These are phyloP conservation scores for Mugil cephalus DNA, from an alignment of 2,113 vertebrate genomes.

Conservation along the genomic window DNA sequence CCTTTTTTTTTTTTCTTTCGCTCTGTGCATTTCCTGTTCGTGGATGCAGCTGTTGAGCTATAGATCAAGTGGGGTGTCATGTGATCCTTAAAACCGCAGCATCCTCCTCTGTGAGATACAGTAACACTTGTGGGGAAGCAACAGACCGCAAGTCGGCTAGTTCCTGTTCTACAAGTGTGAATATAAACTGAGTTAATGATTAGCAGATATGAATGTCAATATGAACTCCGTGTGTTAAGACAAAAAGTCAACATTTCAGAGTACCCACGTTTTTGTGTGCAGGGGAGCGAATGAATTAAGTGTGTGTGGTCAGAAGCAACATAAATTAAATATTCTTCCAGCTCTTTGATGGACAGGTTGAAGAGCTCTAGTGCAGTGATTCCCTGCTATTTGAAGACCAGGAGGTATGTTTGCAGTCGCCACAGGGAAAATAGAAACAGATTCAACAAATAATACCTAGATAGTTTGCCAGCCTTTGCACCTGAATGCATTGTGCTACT, in stretches of 20 bases:
- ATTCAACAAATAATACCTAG: neutral
- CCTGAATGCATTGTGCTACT: neutral
- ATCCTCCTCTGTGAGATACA: neutral
- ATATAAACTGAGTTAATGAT: neutral
- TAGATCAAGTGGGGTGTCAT: neutral
- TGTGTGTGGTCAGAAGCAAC: neutral
- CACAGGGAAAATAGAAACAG: neutral
- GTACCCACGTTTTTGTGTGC: neutral
- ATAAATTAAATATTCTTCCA: conserved; percentile 24
- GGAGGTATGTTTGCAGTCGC: neutral
- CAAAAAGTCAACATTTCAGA: neutral
- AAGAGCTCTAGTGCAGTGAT: neutral
- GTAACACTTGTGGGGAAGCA: neutral
- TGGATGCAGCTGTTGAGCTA: conserved; percentile 2
- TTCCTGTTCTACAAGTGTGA: neutral
- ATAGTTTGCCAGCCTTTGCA: neutral
- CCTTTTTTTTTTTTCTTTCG: no score
- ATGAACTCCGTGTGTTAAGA: neutral
- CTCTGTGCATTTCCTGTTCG: neutral
- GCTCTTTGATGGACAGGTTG: conserved; percentile 3
- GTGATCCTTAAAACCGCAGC: neutral
- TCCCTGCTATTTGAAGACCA: neutral
- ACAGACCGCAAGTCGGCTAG: neutral
- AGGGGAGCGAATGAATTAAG: neutral
- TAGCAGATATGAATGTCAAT: neutral